Conservation (phyloP, 2,113 vertebrate genomes). For the Zosterops lateralis region DNA sequence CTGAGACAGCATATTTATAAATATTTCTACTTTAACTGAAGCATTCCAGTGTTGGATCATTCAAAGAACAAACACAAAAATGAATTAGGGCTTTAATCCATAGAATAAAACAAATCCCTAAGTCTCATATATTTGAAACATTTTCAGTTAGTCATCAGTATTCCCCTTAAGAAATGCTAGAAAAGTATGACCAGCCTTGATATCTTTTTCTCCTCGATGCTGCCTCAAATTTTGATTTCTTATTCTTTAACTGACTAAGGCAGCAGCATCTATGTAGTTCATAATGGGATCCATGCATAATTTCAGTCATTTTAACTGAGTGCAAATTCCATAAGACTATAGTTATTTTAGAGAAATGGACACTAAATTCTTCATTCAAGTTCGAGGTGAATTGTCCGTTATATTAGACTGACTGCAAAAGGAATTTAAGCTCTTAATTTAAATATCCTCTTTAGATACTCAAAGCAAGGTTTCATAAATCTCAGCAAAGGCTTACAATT, state of each 20-base stretch:
- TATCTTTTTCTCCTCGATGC: background rate
- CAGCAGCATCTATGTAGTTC: background rate
- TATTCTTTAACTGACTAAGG: background rate
- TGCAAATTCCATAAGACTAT: background rate
- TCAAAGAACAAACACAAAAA: background rate
- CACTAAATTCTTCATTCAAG: background rate
- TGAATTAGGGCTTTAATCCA: background rate
- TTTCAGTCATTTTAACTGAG: background rate
- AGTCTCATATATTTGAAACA: background rate
- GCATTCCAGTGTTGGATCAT: background rate
- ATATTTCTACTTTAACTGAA: background rate
- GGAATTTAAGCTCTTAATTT: background rate
- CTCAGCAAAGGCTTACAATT: background rate
- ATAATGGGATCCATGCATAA: background rate
- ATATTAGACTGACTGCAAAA: background rate
- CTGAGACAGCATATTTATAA: background rate
- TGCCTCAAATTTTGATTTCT: background rate
- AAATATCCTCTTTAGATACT: background rate
- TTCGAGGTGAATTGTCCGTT: background rate
- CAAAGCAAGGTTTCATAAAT: background rate
- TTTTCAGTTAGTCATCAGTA: background rate
- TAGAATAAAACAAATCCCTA: background rate
- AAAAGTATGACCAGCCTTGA: accelerated
- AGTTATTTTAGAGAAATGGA: background rate
- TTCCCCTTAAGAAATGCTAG: background rate